Conservation (phyloP, 2,113 vertebrate genomes). For the Rhizomys pruinosus region DNA sequence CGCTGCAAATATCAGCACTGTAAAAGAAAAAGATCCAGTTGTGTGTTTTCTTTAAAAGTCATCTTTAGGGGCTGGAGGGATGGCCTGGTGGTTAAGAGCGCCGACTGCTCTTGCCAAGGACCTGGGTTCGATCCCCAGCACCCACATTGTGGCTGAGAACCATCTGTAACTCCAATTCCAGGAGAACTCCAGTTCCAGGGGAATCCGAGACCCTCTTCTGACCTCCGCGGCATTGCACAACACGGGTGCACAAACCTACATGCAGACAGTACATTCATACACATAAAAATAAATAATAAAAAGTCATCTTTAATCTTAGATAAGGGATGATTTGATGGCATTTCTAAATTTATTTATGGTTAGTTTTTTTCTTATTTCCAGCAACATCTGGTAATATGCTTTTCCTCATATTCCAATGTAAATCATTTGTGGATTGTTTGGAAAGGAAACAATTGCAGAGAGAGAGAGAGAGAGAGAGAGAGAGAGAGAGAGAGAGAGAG, state of each 20-base stretch:
- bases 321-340: slow-evolving; percentile 29
- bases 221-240: no score
- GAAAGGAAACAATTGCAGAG: not conserved
- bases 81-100: no score
- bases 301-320: slow-evolving; percentile 27
- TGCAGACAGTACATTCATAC: no score
- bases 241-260: no score
- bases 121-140: no score
- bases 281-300: no score
- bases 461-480: not conserved
- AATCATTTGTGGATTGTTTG: slow-evolving; percentile 10
- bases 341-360: slow-evolving; percentile 41
- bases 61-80: no score
- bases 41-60: slow-evolving; percentile 13
- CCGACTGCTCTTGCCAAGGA: no score
- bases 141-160: no score
- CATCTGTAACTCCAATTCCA: no score
- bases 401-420: not conserved
- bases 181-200: no score
- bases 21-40: not conserved
- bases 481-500: not conserved
- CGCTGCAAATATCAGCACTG: not conserved
- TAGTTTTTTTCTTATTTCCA: not conserved
- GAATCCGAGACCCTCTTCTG: no score
- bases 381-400: not conserved